phyloP scores from a whole-genome alignment of 1,140 invertebrate species.

The Aplysia californica region DNA sequence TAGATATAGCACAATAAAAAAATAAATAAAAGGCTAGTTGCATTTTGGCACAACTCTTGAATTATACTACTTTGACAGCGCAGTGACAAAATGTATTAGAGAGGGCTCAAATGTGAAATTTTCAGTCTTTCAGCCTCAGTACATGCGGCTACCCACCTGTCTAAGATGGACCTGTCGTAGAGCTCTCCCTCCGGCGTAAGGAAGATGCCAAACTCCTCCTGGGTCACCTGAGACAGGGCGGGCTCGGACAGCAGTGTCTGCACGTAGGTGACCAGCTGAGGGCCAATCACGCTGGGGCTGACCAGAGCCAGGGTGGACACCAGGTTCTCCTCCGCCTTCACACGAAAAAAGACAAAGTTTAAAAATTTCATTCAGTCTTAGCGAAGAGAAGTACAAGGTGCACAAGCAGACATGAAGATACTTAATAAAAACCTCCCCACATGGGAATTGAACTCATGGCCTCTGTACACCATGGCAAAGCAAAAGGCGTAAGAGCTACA shows the following conservation, averaged over 20 bases:
- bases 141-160: slow-evolving; percentile 73
- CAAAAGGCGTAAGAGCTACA: too few species aligned
- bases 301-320: slow-evolving; percentile 72
- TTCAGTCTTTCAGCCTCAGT: too few species aligned
- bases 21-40: too few species aligned
- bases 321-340: slow-evolving; percentile 55
- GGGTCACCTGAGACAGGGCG: slow-evolving; percentile 79
- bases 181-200: slow-evolving; percentile 89
- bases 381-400: not conserved
- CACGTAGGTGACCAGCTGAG: slow-evolving; percentile 71
- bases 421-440: too few species aligned
- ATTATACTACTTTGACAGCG: too few species aligned
- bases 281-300: slow-evolving; percentile 76
- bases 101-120: too few species aligned
- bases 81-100: too few species aligned
- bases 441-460: too few species aligned
- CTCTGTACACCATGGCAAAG: too few species aligned
- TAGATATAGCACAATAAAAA: too few species aligned
- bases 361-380: not conserved
- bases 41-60: too few species aligned
- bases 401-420: too few species aligned
- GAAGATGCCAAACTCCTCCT: slow-evolving; percentile 91
- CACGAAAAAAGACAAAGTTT: not conserved
- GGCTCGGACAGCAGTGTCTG: slow-evolving; percentile 75
- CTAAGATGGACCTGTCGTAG: slow-evolving; percentile 90